phyloP scores from a whole-genome alignment of 2,113 vertebrate species.

The Perognathus longimembris region DNA sequence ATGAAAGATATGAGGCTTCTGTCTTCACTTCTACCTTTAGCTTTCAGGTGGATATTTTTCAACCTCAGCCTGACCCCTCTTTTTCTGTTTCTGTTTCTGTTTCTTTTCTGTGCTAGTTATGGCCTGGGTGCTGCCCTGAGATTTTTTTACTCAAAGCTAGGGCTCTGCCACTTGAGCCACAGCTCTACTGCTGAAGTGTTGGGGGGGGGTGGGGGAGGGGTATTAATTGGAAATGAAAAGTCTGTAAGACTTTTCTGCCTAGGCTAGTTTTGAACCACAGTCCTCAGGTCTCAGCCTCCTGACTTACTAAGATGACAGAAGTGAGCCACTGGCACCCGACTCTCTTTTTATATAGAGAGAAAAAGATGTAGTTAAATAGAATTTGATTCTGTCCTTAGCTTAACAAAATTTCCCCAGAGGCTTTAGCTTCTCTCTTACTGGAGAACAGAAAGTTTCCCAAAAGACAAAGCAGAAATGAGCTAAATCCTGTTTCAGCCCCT shows the following conservation, averaged over 20 bases:
- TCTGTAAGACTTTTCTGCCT: too few species aligned
- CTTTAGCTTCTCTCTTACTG: constrained; percentile 19
- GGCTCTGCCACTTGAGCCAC: too few species aligned
- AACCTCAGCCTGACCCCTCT: not conserved
- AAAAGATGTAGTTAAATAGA: constrained; percentile 34
- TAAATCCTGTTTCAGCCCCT: constrained; percentile 14
- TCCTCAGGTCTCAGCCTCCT: too few species aligned
- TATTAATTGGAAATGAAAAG: too few species aligned
- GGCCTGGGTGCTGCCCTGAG: too few species aligned
- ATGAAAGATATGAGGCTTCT: not conserved
- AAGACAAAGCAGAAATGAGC: not conserved
- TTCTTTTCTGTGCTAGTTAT: too few species aligned
- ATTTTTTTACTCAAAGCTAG: too few species aligned
- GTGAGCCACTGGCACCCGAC: not conserved
- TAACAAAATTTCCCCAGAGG: constrained; percentile 27
- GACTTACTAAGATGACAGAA: too few species aligned
- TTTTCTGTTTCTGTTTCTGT: not conserved
- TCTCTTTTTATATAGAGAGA: not conserved
- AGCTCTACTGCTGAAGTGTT: too few species aligned
- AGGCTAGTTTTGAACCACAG: too few species aligned
- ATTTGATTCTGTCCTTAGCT: constrained; percentile 57
- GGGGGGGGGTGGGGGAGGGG: too few species aligned
- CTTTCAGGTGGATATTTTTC: constrained; percentile 32
- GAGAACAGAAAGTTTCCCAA: constrained; percentile 22
- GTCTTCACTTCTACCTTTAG: constrained; percentile 38